A percentile compares a stretch with the other conserved stretches of the same genome.
Evolutionary conservation across 30 jellyfish, hydroid and myxozoan species (phyloP).

Genomic region (Nemopilema nomurai): DNA sequence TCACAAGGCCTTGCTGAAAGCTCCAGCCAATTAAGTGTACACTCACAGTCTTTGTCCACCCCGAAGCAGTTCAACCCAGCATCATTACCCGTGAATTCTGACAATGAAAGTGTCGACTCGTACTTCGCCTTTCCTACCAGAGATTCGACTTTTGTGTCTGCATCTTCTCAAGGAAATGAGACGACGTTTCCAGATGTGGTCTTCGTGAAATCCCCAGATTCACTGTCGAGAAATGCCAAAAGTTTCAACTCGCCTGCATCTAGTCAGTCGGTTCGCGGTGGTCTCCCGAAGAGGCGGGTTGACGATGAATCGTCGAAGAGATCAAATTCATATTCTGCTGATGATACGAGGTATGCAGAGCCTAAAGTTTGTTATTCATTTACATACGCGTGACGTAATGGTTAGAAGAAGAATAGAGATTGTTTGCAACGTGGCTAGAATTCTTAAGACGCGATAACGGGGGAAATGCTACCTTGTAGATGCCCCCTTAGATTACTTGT

Average conservation of each 20-base stretch:
- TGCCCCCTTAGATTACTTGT: no score
- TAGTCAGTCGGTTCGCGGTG: not conserved
- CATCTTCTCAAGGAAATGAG: not conserved
- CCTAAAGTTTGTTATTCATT: not conserved
- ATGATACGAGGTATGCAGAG: conserved; percentile 45
- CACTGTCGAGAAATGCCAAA: conserved; percentile 14
- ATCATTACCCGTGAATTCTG: conserved; percentile 15
- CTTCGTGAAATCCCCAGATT: conserved; percentile 12
- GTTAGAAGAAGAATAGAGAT: not conserved
- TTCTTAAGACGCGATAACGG: no score
- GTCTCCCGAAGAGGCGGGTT: not conserved
- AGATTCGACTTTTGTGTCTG: not conserved
- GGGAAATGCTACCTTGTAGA: no score
- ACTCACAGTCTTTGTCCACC: not conserved
- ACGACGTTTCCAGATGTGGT: conserved; percentile 20
- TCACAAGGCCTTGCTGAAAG: not conserved
- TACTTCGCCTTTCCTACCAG: conserved; percentile 38
- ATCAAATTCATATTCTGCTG: conserved; percentile 48
- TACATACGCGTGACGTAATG: not conserved
- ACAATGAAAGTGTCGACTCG: conserved; percentile 49
- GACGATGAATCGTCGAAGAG: not conserved
- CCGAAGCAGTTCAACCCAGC: not conserved
- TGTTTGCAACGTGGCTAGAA: no score
- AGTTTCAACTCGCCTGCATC: not conserved
- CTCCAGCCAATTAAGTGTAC: no score